Conservation (phyloP, 2,797 vertebrate genomes). For the Salmo trutta region DNA sequence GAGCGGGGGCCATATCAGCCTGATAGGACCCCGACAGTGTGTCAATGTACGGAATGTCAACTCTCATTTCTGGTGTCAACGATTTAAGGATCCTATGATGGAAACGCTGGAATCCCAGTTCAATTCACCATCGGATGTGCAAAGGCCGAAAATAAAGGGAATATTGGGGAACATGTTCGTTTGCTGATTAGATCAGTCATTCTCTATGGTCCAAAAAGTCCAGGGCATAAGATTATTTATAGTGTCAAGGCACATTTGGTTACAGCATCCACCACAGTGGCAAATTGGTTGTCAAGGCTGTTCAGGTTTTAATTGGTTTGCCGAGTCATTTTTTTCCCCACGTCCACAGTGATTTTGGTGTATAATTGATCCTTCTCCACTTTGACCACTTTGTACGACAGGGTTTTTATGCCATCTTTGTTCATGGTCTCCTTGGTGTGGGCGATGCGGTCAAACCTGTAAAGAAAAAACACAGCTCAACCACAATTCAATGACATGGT, state of each 20-base stretch:
- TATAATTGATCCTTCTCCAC: constrained; percentile 80
- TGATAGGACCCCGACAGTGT: background rate
- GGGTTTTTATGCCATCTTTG: constrained; percentile 85
- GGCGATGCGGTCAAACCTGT: constrained; percentile 82
- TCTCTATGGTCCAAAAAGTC: background rate
- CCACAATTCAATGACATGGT: background rate
- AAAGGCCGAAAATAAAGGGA: constrained; percentile 37
- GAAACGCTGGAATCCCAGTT: constrained; percentile 8
- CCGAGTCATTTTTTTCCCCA: constrained; percentile 75
- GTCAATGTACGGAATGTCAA: background rate
- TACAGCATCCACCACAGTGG: constrained; percentile 19
- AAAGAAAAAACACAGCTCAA: background rate
- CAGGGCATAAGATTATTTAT: constrained; percentile 1
- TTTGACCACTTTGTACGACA: constrained; percentile 80
- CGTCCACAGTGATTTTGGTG: constrained; percentile 89
- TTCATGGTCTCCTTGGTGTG: constrained; percentile 86
- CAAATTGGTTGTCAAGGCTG: background rate
- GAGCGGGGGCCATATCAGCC: background rate
- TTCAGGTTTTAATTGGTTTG: background rate
- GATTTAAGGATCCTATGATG: background rate
- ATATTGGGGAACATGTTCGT: background rate
- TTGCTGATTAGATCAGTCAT: constrained; percentile 10
- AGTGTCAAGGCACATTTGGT: constrained; percentile 57
- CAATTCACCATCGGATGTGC: constrained; percentile 41
- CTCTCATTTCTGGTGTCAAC: background rate